Evolutionary conservation across 2,888 invertebrate genomes (phyloP), one percentile per base, ranked within the genome.

Genomic region (Auanema sp.): DNA sequence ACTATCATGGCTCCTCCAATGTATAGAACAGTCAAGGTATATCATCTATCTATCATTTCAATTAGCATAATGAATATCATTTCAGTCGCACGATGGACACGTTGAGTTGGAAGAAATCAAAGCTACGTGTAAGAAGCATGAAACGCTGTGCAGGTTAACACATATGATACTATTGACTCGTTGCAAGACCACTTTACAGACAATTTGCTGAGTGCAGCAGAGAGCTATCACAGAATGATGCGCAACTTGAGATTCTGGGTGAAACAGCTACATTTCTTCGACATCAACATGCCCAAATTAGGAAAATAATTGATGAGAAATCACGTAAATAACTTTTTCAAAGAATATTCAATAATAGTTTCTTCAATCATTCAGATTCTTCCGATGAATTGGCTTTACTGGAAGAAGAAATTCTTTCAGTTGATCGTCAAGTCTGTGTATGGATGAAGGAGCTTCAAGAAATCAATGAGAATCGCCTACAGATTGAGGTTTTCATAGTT

Each of bases 391-490:
- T 72, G 47, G 60, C 58, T 12, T 54, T 68, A 58, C 41, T 72
- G 33, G 68, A 70, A 42, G 67, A 68, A 44, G 72, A 72, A 51
- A 70, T 72, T 21, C 66, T 65, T n/a, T 59, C 61, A 21, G 67
- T 72, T n/a, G 69, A 71, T 55, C 67, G 61, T 16, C 78, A 80
- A 64, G 79, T 80, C 6, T 63, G 75, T 50, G 65, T 76, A 43
- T 80, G 80, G 79, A 72, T 80, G 66, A 71, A 75, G 24, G 80
- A 80, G 51, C 62, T 80, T 18, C 75, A 80, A n/a, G 80, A 80
- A 33, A 76, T 80, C 44, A 77, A 77, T 62, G 77, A 74, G 55
- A 73, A 75, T 21, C 63, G 80, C 51, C 75, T 75, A 11, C 69
- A 79, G 25, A 68, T 79, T 56, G 79, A 80, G 65, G 77, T 80